Conservation (phyloP, 2,888 invertebrate species). For the Drosophila barbarae region DNA sequence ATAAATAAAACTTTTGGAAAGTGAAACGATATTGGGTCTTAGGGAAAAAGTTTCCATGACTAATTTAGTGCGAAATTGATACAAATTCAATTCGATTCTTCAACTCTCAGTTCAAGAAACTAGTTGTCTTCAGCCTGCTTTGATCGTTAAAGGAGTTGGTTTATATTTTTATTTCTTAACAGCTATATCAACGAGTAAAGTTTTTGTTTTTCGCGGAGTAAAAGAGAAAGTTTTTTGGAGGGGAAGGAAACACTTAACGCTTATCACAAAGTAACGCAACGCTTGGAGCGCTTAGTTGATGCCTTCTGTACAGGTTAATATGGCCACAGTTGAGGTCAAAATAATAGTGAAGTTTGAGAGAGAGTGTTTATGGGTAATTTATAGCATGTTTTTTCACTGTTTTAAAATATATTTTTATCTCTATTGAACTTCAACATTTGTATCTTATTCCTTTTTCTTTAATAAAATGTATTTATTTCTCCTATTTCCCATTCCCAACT, state of each 20-base stretch:
- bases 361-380: not conserved
- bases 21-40: slow-evolving; percentile 19
- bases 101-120: slow-evolving; percentile 12
- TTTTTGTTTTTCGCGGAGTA: slow-evolving; percentile 9
- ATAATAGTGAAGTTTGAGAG: not conserved
- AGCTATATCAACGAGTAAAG: slow-evolving; percentile 29
- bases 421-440: not conserved
- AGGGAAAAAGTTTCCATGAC: slow-evolving; percentile 41
- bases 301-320: slow-evolving; percentile 24
- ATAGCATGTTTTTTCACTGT: not conserved
- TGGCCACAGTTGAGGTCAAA: slow-evolving; percentile 6
- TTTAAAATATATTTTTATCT: not conserved
- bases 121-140: slow-evolving; percentile 4
- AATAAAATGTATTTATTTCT: no score
- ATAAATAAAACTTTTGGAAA: slow-evolving; percentile 66
- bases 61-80: slow-evolving; percentile 59
- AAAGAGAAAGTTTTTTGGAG: slow-evolving; percentile 7
- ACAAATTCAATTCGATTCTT: slow-evolving; percentile 49
- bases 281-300: slow-evolving; percentile 61
- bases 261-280: slow-evolving; percentile 70
- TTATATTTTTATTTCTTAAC: not conserved
- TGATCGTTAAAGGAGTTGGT: not conserved
- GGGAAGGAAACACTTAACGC: slow-evolving; percentile 61
- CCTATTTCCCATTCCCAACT: not conserved
- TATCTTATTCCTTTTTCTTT: not conserved